phyloP scores from a whole-genome alignment of 2,113 vertebrate genomes.

The Corythornis cristatus region DNA sequence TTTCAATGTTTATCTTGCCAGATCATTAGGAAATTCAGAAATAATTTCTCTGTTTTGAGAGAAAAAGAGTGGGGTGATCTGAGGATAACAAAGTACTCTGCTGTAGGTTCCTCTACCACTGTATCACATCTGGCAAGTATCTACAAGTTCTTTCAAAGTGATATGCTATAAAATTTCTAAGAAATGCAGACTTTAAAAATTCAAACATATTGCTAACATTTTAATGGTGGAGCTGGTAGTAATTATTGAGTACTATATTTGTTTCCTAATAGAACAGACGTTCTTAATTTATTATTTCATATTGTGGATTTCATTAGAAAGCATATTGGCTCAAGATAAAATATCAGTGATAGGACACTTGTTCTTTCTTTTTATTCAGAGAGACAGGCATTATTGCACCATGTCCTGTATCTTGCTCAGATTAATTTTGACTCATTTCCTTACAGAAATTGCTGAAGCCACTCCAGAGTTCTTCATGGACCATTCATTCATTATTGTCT shows the following conservation, averaged over 20 bases:
- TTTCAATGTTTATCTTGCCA: slow-evolving; percentile 41
- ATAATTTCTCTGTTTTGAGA: slow-evolving; percentile 23
- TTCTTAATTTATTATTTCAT: slow-evolving; percentile 29
- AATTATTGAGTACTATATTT: not conserved
- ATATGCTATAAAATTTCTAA: slow-evolving; percentile 48
- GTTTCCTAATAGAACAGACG: not conserved
- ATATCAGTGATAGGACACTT: not conserved
- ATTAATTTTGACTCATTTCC: slow-evolving; percentile 39
- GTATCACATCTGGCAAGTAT: slow-evolving; percentile 59
- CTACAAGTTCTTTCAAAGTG: slow-evolving; percentile 5
- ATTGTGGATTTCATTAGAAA: slow-evolving; percentile 10
- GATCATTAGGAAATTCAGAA: slow-evolving; percentile 56
- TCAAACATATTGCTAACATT: slow-evolving; percentile 11
- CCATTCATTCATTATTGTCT: slow-evolving; percentile 13
- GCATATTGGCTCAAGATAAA: not conserved
- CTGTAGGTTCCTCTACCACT: slow-evolving; percentile 16
- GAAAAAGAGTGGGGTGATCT: slow-evolving; percentile 18
- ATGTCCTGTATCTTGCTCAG: not conserved
- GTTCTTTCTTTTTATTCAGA: slow-evolving; percentile 1
- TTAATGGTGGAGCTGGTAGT: slow-evolving; percentile 26
- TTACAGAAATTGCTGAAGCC: slow-evolving; percentile 34
- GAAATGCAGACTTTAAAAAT: slow-evolving; percentile 14
- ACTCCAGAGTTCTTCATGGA: not conserved
- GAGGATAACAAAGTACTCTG: slow-evolving; percentile 60
- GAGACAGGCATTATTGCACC: not conserved